These are phyloP conservation scores for Slavum lentiscoides DNA, from an alignment of 2,888 invertebrate species.

Conservation along the genomic window DNA sequence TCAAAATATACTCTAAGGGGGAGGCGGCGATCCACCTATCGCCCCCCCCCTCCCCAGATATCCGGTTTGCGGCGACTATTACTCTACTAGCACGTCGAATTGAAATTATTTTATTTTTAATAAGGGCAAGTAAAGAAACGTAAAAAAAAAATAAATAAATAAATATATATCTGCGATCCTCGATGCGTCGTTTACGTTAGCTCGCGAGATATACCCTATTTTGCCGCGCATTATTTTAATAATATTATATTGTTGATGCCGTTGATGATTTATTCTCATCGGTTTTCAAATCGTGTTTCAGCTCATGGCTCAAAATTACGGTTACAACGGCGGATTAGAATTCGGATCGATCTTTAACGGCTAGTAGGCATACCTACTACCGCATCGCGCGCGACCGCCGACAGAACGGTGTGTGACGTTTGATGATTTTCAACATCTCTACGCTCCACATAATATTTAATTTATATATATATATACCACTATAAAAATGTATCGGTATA, in stretches of 20 bases:
- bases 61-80: too few species aligned
- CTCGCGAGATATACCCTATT: too few species aligned
- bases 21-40: too few species aligned
- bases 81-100: too few species aligned
- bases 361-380: slow-evolving; percentile 30
- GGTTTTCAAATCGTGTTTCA: slow-evolving; percentile 32
- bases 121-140: too few species aligned
- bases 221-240: too few species aligned
- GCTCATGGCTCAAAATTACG: slow-evolving; percentile 57
- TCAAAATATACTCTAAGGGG: too few species aligned
- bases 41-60: too few species aligned
- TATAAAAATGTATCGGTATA: not conserved
- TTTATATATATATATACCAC: not conserved
- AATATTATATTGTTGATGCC: too few species aligned
- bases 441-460: not conserved
- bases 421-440: not conserved
- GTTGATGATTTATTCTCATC: not conserved
- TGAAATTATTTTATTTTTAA: not conserved
- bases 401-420: not conserved
- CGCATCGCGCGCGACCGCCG: not conserved
- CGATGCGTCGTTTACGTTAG: not conserved
- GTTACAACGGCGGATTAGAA: slow-evolving; percentile 57
- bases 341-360: slow-evolving; percentile 57
- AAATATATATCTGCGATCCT: not conserved
- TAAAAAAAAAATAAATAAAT: too few species aligned